Evolutionary conservation across 2,113 vertebrate genomes (phyloP), one percentile per base, ranked within the genome.

Genomic region (Naja naja): DNA sequence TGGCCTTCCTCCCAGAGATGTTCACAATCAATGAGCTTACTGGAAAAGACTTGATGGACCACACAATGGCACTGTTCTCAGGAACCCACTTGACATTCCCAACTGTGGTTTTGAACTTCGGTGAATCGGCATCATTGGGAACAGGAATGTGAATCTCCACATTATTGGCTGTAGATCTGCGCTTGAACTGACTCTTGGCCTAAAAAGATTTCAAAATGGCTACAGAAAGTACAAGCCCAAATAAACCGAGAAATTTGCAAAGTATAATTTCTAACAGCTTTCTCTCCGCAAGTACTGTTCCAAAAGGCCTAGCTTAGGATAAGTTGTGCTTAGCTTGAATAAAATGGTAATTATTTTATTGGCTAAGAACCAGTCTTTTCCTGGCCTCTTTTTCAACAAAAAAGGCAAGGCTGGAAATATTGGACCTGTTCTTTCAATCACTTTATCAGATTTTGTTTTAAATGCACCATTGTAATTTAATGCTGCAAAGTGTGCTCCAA

Each of bases 81-180:
- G 99, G 99, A 49, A 99, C 98, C 99, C 99, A 99, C 96, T 99
- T 99, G 94, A 99, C 99, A 18, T 98, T 99, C 90, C 99, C 99
- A 95, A 99, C 99, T 0, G 99, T 99, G 91, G 99, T 99, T 98
- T 99, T 99, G 95, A 99, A 99, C 96, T 99, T 99, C 94, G 99
- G 99, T 0, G 99, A 99, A 96, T 99, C 99, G 0, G 99, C 99
- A 0, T 99, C 99, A 0, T 99, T 99, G 91, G 99, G 99, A 60
- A 99, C 99, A 0, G 99, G 99, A 96, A 99, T 99, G 97, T 99
- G 99, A 96, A 99, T 99, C 97, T 99, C 99, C 96, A 99, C 99
- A 0, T 99, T 99, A 98, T 99, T 99, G 97, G 99, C 99, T 0
- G 99, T 99, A 16, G 99, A 99, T 49, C 99, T 97, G 47, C 99